phyloP scores from a whole-genome alignment of 1,140 invertebrate species.

The Scaptomyza pallida region DNA sequence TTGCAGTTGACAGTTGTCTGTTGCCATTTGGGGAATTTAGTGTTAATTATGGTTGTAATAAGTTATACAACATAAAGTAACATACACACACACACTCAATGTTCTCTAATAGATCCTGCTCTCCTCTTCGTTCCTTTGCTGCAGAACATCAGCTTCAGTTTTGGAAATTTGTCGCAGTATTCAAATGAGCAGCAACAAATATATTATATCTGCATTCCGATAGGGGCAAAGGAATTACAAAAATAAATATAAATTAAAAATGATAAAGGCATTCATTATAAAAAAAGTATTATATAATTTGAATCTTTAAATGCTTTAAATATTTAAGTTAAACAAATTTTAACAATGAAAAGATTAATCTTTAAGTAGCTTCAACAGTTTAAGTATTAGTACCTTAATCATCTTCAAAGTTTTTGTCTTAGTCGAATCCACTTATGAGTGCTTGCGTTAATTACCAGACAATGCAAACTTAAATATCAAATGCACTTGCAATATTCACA shows the following conservation, averaged over 20 bases:
- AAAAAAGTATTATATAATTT: no score
- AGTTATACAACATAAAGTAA: slow-evolving; percentile 62
- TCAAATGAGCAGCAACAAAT: slow-evolving; percentile 1
- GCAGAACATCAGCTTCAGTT: neutral
- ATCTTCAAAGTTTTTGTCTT: neutral
- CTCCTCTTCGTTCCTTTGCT: neutral
- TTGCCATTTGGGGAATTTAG: slow-evolving; percentile 73
- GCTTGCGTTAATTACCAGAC: neutral
- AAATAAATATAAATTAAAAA: no score
- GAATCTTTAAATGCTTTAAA: no score
- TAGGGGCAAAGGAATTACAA: no score
- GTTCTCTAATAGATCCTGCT: neutral
- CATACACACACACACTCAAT: slow-evolving; percentile 12
- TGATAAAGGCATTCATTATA: no score
- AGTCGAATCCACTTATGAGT: neutral
- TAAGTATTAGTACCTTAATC: neutral
- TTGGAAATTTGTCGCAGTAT: slow-evolving; percentile 16
- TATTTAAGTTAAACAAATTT: no score
- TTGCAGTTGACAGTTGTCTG: slow-evolving; percentile 75
- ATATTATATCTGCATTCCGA: neutral
- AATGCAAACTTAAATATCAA: neutral
- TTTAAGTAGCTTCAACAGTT: no score
- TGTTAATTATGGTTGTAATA: slow-evolving; percentile 77
- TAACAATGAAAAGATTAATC: no score
- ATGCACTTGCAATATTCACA: neutral